phyloP scores from a whole-genome alignment of 1,140 invertebrate genomes.

The Apis florea region DNA sequence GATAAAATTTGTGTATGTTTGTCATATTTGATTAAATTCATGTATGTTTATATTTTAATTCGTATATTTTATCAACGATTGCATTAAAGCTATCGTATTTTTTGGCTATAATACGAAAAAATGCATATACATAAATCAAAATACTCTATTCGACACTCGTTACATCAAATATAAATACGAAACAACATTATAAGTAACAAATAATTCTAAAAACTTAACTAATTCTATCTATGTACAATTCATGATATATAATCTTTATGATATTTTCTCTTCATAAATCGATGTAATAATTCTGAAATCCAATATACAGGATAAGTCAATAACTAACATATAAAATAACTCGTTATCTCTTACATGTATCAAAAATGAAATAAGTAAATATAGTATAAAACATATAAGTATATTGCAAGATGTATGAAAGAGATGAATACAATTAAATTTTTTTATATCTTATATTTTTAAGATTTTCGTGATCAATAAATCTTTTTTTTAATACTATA shows the following conservation, averaged over 20 bases:
- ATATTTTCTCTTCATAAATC: not conserved
- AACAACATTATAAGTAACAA: constrained; percentile 34
- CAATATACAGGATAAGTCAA: not conserved
- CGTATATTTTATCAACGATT: constrained; percentile 1
- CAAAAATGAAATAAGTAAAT: no score
- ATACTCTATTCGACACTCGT: constrained; percentile 5
- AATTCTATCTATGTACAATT: constrained; percentile 37
- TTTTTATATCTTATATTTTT: no score
- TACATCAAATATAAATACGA: constrained; percentile 41
- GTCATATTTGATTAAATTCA: constrained; percentile 30
- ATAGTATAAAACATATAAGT: no score
- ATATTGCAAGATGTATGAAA: no score
- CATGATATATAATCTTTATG: constrained; percentile 10
- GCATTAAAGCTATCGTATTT: constrained; percentile 20
- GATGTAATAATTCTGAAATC: not conserved
- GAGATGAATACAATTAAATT: no score
- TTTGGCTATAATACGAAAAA: constrained; percentile 22
- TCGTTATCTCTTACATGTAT: no score
- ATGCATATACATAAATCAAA: not conserved
- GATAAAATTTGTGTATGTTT: no score
- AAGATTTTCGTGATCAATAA: no score
- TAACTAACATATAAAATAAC: no score
- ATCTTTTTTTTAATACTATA: no score
- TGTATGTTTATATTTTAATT: not conserved
- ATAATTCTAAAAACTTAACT: constrained; percentile 34